These are phyloP conservation scores for Pangasius macronema DNA, from an alignment of 2,797 vertebrate genomes.

Conservation along the genomic window DNA sequence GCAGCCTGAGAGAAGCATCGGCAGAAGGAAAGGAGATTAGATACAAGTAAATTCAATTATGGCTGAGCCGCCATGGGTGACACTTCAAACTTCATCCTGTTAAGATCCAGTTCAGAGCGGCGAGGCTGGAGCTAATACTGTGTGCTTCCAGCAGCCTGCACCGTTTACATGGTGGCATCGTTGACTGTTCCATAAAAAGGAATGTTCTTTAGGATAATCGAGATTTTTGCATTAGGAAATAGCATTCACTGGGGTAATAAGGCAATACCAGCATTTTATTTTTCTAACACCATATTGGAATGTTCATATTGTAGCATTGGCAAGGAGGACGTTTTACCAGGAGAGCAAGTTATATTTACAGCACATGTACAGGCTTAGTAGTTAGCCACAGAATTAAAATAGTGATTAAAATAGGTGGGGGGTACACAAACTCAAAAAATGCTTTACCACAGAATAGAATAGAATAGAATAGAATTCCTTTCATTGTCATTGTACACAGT, in stretches of 20 bases:
- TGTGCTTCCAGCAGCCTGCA: slow-evolving; percentile 34
- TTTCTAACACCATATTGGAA: not conserved
- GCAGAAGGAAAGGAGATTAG: slow-evolving; percentile 73
- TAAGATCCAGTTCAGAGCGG: slow-evolving; percentile 72
- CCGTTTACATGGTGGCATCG: slow-evolving; percentile 30
- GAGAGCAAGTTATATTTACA: not conserved
- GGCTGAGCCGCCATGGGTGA: slow-evolving; percentile 76
- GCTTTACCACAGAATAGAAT: slow-evolving; percentile 6
- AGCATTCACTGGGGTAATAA: not conserved
- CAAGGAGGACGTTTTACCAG: not conserved
- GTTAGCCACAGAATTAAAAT: not conserved
- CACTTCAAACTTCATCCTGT: slow-evolving; percentile 80
- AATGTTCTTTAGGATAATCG: slow-evolving; percentile 25
- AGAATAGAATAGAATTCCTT: not conserved
- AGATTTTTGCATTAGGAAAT: slow-evolving; percentile 1
- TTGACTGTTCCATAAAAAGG: slow-evolving; percentile 2
- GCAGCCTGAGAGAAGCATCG: slow-evolving; percentile 35
- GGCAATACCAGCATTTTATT: not conserved
- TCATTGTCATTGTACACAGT: not conserved
- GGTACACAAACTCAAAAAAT: no score
- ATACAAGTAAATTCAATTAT: slow-evolving; percentile 82
- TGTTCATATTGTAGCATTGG: not conserved
- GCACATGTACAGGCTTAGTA: not conserved
- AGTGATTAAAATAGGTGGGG: no score
- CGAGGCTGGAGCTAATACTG: slow-evolving; percentile 40